phyloP scores from a whole-genome alignment of 2,113 vertebrate species.

The Thryonomys swinderianus region DNA sequence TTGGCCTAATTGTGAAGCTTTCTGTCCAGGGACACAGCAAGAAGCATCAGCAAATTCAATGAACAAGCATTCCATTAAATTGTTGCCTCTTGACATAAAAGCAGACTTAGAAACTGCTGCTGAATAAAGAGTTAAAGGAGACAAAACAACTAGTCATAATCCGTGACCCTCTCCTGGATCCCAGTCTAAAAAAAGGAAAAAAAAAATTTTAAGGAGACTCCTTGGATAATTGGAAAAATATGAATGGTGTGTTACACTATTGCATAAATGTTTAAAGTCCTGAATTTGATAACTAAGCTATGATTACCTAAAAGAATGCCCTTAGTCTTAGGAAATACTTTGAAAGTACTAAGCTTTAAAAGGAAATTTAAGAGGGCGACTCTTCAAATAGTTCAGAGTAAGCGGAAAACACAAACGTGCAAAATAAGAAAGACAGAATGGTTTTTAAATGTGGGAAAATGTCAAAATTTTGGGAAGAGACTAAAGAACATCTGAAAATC shows the following conservation, averaged over 20 bases:
- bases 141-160: not conserved
- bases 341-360: not conserved
- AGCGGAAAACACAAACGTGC: not conserved
- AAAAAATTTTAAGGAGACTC: not conserved
- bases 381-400: not conserved
- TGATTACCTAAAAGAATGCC: not conserved
- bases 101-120: not conserved
- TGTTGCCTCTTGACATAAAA: not conserved
- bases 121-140: not conserved
- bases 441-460: not conserved
- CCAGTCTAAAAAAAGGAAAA: not conserved
- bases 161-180: not conserved
- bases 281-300: not conserved
- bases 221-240: not conserved
- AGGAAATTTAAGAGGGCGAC: not conserved
- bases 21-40: not conserved
- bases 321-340: slow-evolving; percentile 1
- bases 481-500: not conserved
- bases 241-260: not conserved
- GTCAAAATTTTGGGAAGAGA: not conserved
- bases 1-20: not conserved
- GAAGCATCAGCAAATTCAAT: not conserved
- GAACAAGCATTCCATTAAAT: not conserved
- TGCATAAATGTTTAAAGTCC: slow-evolving; percentile 7
- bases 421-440: not conserved